A percentile compares a stretch with the other conserved stretches of the same genome.
Conservation (phyloP, 2,797 vertebrate species). For the Astyanax mexicanus region DNA sequence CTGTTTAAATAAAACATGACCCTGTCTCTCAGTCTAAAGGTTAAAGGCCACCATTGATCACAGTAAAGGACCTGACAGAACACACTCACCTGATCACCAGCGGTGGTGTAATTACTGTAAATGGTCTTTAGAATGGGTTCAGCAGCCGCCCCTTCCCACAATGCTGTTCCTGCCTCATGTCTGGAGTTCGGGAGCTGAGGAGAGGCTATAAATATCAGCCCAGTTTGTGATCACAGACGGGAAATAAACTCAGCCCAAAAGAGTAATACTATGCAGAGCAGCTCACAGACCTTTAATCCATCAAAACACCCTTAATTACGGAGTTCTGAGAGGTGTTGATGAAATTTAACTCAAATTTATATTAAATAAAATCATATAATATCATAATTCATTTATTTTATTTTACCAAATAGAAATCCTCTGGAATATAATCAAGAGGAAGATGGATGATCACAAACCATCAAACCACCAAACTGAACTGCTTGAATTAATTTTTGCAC, state of each 20-base stretch:
- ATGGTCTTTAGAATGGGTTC: neutral
- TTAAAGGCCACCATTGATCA: neutral
- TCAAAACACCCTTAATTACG: neutral
- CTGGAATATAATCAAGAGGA: no score
- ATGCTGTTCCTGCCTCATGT: constrained; percentile 24
- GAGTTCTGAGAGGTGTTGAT: neutral
- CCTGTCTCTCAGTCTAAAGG: neutral
- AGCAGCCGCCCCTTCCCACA: constrained; percentile 1
- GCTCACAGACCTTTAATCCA: neutral
- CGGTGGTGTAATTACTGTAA: constrained; percentile 12
- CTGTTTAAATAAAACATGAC: neutral
- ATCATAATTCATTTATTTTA: no score
- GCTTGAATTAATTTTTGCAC: no score
- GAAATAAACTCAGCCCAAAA: constrained; percentile 10
- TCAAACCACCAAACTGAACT: no score
- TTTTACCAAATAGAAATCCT: no score
- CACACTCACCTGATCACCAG: neutral
- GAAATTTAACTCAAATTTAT: no score
- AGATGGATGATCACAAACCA: no score
- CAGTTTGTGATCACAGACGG: constrained; percentile 43
- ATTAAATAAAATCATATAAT: no score
- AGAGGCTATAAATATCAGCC: constrained; percentile 58
- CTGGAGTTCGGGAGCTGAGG: constrained; percentile 30
- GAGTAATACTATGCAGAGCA: constrained; percentile 4
- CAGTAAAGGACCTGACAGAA: neutral